Evolutionary conservation across 2,797 vertebrate species (phyloP).

Genomic region (Phrynocephalus forsythii): DNA sequence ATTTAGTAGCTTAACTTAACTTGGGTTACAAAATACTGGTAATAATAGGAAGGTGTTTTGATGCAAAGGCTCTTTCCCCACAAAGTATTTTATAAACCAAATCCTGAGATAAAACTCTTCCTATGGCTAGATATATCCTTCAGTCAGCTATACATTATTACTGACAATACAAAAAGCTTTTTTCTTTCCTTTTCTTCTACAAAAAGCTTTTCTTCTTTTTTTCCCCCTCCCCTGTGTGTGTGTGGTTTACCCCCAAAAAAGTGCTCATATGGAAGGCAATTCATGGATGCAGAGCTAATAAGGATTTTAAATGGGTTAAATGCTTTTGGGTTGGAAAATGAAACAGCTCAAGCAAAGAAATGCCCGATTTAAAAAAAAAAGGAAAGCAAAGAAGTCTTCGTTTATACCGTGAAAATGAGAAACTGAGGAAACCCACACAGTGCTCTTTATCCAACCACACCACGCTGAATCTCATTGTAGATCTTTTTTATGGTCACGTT

Average conservation of each 20-base stretch:
- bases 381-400: not conserved
- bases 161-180: slow-evolving; percentile 1
- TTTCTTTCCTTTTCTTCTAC: not conserved
- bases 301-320: not conserved
- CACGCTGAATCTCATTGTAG: too few relatives aligned
- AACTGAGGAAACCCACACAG: too few relatives aligned
- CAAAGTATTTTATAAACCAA: not conserved
- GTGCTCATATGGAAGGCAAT: not conserved
- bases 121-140: not conserved
- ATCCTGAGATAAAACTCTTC: not conserved
- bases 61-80: not conserved
- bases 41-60: too few relatives aligned
- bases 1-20: not conserved
- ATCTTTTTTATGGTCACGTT: too few relatives aligned
- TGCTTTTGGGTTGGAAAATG: not conserved
- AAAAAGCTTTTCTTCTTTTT: not conserved
- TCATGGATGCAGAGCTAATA: slow-evolving; percentile 3
- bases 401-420: too few relatives aligned
- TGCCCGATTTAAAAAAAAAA: not conserved
- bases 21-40: not conserved
- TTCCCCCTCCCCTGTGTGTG: not conserved
- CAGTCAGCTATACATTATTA: not conserved
- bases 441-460: too few relatives aligned
- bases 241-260: not conserved
- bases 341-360: not conserved